Base-by-base conservation (phyloP, 2,113 vertebrate species). In the Pomatostomus ruficeps region DNA sequence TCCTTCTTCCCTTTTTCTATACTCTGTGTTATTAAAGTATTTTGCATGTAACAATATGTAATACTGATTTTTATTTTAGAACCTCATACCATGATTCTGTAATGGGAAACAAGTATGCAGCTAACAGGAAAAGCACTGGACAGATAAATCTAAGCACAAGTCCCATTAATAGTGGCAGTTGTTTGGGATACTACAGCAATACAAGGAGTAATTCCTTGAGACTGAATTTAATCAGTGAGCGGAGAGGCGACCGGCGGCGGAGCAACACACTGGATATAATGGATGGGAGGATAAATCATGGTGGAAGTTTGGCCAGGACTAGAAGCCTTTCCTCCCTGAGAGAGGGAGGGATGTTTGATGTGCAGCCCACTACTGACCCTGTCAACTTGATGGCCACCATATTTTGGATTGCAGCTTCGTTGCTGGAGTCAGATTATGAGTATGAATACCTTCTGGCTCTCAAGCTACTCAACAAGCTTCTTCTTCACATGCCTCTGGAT, bases 381-480 rank as follows among this genome's bases (percentile, higher is more conserved):
- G 95, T 98, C 49, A 99, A 99, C 95, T 97, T 99, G 97, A 98
- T 99, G 99, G 99, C 99, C 89, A 99, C 99, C 19, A 98, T 99
- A 67, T 99, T 99, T 96, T 99, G 99, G 99, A 99, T 99, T 66
- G 99, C 99, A 23, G 95, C 99, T 9, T 99, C 99, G 0, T 97
- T 99, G 77, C 96, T 99, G 4, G 99, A 99, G 97, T 99, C 99
- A 2, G 99, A 99, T 98, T 99, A 99, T 8, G 99, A 99, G 89
- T 99, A 99, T 49, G 99, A 99, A 97, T 99, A 99, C 91, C 98
- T 99, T 97, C 96, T 99, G 96, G 99, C 99, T 16, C 98, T 99
- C 94, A 98, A 98, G 89, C 97, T 99, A 4, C 98, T 99, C 43
- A 99, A 99, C 97, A 99, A 99, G 96, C 98, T 99, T 92, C 98